Base-by-base conservation (phyloP, 2,888 invertebrate genomes). In the Rhabditophanes sp. region DNA sequence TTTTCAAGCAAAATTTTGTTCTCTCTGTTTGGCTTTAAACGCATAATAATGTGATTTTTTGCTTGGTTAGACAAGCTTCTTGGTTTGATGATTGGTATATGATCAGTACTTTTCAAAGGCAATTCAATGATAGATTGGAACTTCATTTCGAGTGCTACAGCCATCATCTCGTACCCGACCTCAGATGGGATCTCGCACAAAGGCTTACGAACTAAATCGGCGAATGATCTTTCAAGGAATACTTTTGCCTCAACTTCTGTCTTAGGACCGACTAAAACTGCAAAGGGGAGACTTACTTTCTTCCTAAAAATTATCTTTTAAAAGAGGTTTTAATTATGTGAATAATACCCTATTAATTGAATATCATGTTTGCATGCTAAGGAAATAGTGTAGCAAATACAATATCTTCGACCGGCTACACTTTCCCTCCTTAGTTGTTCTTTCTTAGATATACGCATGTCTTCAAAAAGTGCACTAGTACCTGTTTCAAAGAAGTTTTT, bases 371-470 rank as follows among this genome's bases (percentile, higher is more conserved):
- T 53, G 5, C 42, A 48, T 1, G 56, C 38, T 19, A 61, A 20
- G 23, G 48, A 44, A 16, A 61, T 48, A 29, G 48, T 53, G 34
- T 61, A 61, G 37, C 61, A 61, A 11, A 61, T 46, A 30, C 58
- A 58, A 34, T 58, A 58, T 24, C 57, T 35, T 27, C 48, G 54
- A 4, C 52, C 60, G 6, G 60, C 60, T 14, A 60, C 60, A 1
- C 52, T 51, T 24, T 61, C 61, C 25, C 61, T 37, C n/a, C 61
- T 40, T n/a, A 61, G 41, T 26, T 56, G 56, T 3, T 51, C 61
- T 29, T 61, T 61, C 30, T 61, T 61, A n/a, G 61, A 51, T 3
- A 61, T 56, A 35, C 59, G 45, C 61, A 61, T 61, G 27, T 61
- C 61, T 32, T 61, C 61, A 31, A 61, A 61, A 30, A 11, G 15